These are phyloP conservation scores for Macrotis lagotis DNA, from an alignment of 2,113 vertebrate species.

Conservation along the genomic window DNA sequence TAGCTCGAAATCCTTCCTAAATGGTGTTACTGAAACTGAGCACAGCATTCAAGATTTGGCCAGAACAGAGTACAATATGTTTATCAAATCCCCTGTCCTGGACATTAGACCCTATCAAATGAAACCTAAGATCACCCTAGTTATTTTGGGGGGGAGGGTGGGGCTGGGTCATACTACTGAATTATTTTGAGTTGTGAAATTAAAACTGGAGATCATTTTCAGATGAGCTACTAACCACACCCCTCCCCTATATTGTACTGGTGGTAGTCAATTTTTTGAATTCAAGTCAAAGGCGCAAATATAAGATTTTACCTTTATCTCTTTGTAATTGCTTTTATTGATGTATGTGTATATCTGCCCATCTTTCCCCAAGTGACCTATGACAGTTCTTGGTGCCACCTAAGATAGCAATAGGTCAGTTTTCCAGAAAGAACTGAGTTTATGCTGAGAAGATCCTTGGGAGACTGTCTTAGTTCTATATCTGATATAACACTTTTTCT, in stretches of 20 bases:
- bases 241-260: not conserved
- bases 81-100: not conserved
- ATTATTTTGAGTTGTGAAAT: not conserved
- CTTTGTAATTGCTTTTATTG: not conserved
- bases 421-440: not conserved
- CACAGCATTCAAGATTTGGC: not conserved
- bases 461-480: not conserved
- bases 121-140: not conserved
- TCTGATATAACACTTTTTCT: not conserved
- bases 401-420: not conserved
- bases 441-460: not conserved
- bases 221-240: not conserved
- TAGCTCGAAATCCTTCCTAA: not conserved
- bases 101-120: not conserved
- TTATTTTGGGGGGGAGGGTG: no score
- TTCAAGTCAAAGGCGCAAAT: not conserved
- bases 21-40: not conserved
- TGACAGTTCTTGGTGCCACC: not conserved
- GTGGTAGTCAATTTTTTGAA: not conserved
- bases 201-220: not conserved
- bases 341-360: not conserved
- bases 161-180: not conserved
- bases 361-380: not conserved
- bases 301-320: not conserved
- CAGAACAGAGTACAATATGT: not conserved